phyloP scores from a whole-genome alignment of 2,113 vertebrate species.

The Sinocyclocheilus anshuiensis region DNA sequence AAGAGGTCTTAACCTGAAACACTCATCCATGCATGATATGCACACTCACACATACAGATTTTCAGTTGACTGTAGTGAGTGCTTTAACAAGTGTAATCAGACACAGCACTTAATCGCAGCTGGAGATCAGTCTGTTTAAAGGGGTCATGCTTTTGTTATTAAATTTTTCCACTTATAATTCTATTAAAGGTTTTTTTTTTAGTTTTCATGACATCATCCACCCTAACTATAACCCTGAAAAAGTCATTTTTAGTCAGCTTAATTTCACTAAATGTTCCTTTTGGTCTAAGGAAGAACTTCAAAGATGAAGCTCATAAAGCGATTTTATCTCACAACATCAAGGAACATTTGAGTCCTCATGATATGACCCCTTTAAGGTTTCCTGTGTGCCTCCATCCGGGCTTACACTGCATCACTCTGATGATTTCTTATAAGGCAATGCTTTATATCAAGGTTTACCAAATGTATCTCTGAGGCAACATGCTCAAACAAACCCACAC shows the following conservation, averaged over 20 bases:
- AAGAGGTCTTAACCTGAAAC: background rate
- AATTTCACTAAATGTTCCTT: background rate
- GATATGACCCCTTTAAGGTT: background rate
- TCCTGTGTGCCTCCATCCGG: background rate
- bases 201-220: background rate
- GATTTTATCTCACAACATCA: background rate
- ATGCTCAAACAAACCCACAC: background rate
- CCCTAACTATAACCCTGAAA: too few relatives aligned
- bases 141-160: background rate
- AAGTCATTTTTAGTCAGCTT: background rate
- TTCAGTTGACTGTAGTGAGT: background rate
- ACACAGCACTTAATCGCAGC: background rate
- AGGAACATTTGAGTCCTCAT: background rate
- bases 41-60: background rate
- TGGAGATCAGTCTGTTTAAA: constrained; percentile 2
- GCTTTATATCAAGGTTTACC: background rate
- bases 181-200: background rate
- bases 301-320: too few relatives aligned
- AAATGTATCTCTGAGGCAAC: background rate
- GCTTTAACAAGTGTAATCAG: background rate
- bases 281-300: too few relatives aligned
- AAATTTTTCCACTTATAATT: background rate
- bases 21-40: background rate
- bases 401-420: background rate
- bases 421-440: background rate